Conservation (phyloP, 2,888 invertebrate genomes). For the Plusia festucae region DNA sequence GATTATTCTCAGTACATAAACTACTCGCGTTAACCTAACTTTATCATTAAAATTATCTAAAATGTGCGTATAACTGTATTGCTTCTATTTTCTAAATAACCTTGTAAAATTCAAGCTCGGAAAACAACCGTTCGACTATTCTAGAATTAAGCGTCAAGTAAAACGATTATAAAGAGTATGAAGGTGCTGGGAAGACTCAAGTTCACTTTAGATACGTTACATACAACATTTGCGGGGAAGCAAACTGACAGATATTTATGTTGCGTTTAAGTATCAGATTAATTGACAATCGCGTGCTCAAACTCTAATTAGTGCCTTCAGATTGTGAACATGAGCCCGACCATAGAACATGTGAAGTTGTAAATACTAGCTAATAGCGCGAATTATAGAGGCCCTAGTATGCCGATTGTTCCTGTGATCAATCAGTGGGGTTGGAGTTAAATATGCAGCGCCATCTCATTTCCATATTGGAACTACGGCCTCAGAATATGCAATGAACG, state of each 20-base stretch:
- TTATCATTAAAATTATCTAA: slow-evolving; percentile 47
- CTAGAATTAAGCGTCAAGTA: slow-evolving; percentile 41
- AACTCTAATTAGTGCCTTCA: not conserved
- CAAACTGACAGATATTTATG: too few species aligned
- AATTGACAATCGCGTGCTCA: too few species aligned
- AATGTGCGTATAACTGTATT: slow-evolving; percentile 69
- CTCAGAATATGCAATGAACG: not conserved
- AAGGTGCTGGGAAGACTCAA: not conserved
- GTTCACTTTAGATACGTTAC: too few species aligned
- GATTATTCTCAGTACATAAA: slow-evolving; percentile 8
- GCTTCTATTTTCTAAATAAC: slow-evolving; percentile 66
- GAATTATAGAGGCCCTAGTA: not conserved
- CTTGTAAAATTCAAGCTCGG: slow-evolving; percentile 82
- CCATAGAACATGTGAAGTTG: not conserved
- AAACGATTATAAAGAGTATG: not conserved
- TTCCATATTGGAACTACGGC: not conserved
- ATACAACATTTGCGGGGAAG: too few species aligned
- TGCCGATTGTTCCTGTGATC: not conserved
- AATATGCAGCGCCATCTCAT: not conserved
- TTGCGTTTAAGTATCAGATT: too few species aligned
- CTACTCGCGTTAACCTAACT: slow-evolving; percentile 24
- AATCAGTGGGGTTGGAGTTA: not conserved
- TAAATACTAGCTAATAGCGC: not conserved
- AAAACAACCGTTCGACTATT: slow-evolving; percentile 78
- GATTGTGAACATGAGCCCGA: not conserved